These are phyloP conservation scores for Boulengeromyrus knoepffleri DNA, from an alignment of 2,113 vertebrate genomes.

Conservation along the genomic window DNA sequence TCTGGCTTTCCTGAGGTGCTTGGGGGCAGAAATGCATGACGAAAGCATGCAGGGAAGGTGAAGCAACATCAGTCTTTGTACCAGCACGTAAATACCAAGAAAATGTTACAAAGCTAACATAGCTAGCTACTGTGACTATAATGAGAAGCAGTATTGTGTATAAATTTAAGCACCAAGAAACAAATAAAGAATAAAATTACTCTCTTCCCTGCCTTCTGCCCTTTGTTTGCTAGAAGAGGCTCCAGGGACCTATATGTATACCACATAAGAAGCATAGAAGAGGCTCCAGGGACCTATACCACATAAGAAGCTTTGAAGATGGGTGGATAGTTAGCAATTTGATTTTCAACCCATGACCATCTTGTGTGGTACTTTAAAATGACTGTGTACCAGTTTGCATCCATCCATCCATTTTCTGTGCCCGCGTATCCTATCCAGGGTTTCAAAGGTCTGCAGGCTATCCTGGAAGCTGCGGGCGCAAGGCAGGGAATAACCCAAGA, in stretches of 20 bases:
- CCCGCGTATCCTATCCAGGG: neutral
- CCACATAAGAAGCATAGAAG: neutral
- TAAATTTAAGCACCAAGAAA: neutral
- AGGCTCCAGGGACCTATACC: neutral
- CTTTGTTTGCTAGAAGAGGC: neutral
- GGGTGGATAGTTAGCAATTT: neutral
- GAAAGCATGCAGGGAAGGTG: conserved; percentile 30
- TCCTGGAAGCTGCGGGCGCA: neutral
- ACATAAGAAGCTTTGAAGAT: neutral
- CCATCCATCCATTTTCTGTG: neutral
- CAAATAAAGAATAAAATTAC: neutral
- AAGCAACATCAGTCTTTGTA: conserved; percentile 17
- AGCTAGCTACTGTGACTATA: neutral
- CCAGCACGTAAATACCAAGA: neutral
- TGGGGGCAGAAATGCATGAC: conserved; percentile 40
- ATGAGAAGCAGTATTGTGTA: neutral
- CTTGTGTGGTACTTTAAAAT: neutral
- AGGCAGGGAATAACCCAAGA: neutral
- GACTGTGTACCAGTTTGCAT: neutral
- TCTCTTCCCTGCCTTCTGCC: neutral
- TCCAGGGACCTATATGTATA: neutral
- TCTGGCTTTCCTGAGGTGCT: conserved; percentile 51
- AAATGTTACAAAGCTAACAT: neutral
- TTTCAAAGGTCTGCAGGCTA: neutral
- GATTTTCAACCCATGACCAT: neutral